Percentiles rank a stretch among this genome's conserved stretches.
phyloP scores from a whole-genome alignment of 2,888 invertebrate species.

The Synergus umbraculus region DNA sequence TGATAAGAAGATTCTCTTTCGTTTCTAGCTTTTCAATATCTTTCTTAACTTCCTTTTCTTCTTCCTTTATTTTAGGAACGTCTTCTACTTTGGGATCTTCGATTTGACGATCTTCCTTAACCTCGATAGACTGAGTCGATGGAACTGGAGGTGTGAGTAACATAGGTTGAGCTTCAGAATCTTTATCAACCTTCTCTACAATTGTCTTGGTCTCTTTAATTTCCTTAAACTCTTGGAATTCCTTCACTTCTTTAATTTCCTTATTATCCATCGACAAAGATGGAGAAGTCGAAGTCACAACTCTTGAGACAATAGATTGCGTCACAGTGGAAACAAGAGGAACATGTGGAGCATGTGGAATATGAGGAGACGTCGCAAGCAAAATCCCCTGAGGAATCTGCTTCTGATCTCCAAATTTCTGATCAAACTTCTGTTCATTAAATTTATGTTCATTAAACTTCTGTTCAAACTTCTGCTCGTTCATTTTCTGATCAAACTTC shows the following conservation, averaged over 20 bases:
- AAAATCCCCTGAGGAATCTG: slow-evolving; percentile 58
- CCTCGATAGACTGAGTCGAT: slow-evolving; percentile 37
- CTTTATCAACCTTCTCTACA: slow-evolving; percentile 40
- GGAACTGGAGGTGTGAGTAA: slow-evolving; percentile 29
- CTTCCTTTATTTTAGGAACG: slow-evolving; percentile 58
- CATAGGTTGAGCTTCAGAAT: slow-evolving; percentile 39
- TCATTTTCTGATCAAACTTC: background rate
- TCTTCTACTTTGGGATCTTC: slow-evolving; percentile 43
- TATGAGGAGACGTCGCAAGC: slow-evolving; percentile 61
- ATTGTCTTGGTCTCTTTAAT: slow-evolving; percentile 24
- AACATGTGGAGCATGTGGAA: slow-evolving; percentile 56
- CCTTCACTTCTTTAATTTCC: slow-evolving; percentile 6
- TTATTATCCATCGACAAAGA: slow-evolving; percentile 47
- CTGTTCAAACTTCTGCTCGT: background rate
- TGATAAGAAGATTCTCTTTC: background rate
- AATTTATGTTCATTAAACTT: slow-evolving; percentile 4
- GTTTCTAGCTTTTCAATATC: background rate
- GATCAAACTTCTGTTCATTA: background rate
- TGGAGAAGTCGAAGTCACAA: slow-evolving; percentile 59
- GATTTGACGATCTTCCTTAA: slow-evolving; percentile 44
- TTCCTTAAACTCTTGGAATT: slow-evolving; percentile 28
- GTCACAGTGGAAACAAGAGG: slow-evolving; percentile 66
- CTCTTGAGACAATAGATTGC: slow-evolving; percentile 63
- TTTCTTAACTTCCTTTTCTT: slow-evolving; percentile 43
- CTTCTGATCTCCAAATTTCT: slow-evolving; percentile 4